phyloP scores from a whole-genome alignment of 1,140 invertebrate genomes.

The Andricus grossulariae region DNA sequence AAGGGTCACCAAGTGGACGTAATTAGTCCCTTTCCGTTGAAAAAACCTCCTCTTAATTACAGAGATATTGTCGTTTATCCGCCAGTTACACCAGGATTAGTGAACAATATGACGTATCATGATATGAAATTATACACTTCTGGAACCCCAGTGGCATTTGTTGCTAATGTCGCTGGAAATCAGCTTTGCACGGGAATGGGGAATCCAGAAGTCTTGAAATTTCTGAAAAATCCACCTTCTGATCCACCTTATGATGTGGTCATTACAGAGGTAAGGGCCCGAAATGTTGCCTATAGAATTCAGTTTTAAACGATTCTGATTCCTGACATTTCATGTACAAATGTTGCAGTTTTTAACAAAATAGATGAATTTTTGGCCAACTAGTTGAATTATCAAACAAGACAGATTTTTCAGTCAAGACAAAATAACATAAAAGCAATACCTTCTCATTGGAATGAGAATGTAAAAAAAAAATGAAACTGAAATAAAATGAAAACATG shows the following conservation, averaged over 20 bases:
- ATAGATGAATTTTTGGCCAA: too few relatives aligned
- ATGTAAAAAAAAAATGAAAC: too few relatives aligned
- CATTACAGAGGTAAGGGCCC: slow-evolving; percentile 45
- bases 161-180: slow-evolving; percentile 42
- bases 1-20: slow-evolving; percentile 79
- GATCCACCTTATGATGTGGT: slow-evolving; percentile 55
- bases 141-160: slow-evolving; percentile 36
- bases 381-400: too few relatives aligned
- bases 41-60: slow-evolving; percentile 74
- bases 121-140: slow-evolving; percentile 4
- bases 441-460: too few relatives aligned
- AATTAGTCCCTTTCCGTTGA: slow-evolving; percentile 74
- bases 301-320: too few relatives aligned
- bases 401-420: too few relatives aligned
- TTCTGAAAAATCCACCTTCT: slow-evolving; percentile 47
- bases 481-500: too few relatives aligned
- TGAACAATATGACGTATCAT: slow-evolving; percentile 56
- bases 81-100: not conserved
- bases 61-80: slow-evolving; percentile 69
- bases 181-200: slow-evolving; percentile 47
- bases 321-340: too few relatives aligned
- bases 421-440: too few relatives aligned
- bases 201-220: slow-evolving; percentile 36
- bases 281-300: too few relatives aligned
- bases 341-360: too few relatives aligned